Evolutionary conservation across 1,140 invertebrate genomes (phyloP), one percentile per base, ranked within the genome.

Genomic region (Conus ventricosus): DNA sequence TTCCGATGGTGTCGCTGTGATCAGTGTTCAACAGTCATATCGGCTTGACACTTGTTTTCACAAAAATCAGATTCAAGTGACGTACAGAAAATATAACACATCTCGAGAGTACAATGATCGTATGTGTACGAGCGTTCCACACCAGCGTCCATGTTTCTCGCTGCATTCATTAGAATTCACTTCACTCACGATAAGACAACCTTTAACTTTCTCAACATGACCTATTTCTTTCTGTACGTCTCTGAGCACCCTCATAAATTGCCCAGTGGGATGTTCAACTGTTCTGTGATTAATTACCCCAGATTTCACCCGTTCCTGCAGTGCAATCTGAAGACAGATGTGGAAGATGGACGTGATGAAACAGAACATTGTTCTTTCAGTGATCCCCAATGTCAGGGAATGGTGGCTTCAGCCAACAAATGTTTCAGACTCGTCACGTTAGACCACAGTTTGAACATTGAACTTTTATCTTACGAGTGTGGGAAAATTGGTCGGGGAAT

Each of bases 271-370:
- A 10, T 84, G 57, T 84, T 57, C 25, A 55, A 84, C 60, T 84
- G 83, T 27, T 84, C 83, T 23, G 83, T 84, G 13, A 8, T 7
- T 0, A 8, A 84, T 20, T 84, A 84, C 55, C 10, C 54, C 6
- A 27, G 11, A 13, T 84, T 84, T 63, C 39, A 63, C 15, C 54
- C 5, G 11, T 53, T 54, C 25, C 83, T 84, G 23, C 23, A 25
- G 4, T 84, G 83, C 27, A 84, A 84, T 55, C 83, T 84, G 83
- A 53, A 84, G 83, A 8, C 57, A 60, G 83, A 84, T n/a, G 83
- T 84, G 83, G 4, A 84, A 4, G 83, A 53, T 25, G 83, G 20
- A 63, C 54, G 54, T 39, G 83, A 84, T n/a, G 83, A 84, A 63
- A 55, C 39, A 27, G 17, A 27, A 27, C 83, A 84, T 55, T 84